Evolutionary conservation across 92 coral and sea anemone species (phyloP).

Genomic region (Umimayanthus chanpuru): DNA sequence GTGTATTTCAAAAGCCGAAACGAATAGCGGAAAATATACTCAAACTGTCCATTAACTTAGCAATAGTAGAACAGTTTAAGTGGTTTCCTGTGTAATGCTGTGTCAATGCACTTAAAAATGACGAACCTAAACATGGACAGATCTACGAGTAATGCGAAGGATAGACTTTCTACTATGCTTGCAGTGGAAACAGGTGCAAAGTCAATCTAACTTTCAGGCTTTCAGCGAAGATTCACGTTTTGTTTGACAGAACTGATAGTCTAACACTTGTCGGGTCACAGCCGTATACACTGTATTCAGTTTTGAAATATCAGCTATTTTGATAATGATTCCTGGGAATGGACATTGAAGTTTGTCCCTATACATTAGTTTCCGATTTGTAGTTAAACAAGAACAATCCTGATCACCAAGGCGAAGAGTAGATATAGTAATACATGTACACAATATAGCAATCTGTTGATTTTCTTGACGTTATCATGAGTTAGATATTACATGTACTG

Average conservation of each 20-base stretch:
- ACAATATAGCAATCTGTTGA: neutral
- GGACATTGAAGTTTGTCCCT: neutral
- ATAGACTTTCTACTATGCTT: neutral
- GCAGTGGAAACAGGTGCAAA: neutral
- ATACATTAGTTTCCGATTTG: neutral
- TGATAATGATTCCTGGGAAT: neutral
- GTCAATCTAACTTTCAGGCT: no score
- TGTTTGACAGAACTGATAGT: neutral
- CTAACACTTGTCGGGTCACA: neutral
- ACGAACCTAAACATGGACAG: neutral
- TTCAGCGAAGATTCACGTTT: neutral
- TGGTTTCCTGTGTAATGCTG: neutral
- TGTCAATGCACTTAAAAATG: neutral
- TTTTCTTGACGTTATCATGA: neutral
- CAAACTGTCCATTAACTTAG: constrained; percentile 2
- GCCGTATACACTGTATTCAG: neutral
- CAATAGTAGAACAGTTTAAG: neutral
- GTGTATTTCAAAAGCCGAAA: neutral
- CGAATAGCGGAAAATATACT: neutral
- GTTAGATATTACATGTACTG: neutral
- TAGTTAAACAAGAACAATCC: neutral
- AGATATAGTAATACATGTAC: neutral
- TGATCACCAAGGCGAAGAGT: neutral
- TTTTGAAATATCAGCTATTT: neutral
- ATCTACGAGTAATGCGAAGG: neutral